Base-by-base conservation (phyloP, 2,888 invertebrate species). In the Chromoteleia sp. region DNA sequence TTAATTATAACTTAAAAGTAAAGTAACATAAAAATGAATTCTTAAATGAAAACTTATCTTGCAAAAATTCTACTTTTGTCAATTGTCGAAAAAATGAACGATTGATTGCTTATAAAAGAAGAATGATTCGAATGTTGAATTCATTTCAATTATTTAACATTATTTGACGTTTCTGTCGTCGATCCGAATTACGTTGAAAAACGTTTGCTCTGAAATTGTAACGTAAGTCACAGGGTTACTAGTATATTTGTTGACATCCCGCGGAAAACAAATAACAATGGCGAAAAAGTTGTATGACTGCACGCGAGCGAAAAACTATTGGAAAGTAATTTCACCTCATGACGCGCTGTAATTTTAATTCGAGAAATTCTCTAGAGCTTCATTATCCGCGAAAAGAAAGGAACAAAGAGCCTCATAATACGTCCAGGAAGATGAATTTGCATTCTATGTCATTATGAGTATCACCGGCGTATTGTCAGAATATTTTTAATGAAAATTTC, bases 351-450 rank as follows among this genome's bases (percentile, higher is more conserved):
- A 65, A 74, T 74, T 65, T 65, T 74, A 65, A 74, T 74, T 74
- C 56, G 56, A 56, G 65, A 74, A 65, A 74, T 74, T 54, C 56
- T 56, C 74, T 25, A 19, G 65, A 63, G 74, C 56, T 74, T 74
- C 74, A 74, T 74, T 74, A 74, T 65, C 56, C 14, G 45, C 45
- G 36, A 30, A 39, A 56, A 74, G 45, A 63, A 63, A 74, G 74
- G 74, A 74, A 74, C 74, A 74, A 74, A 74, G 74, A 15, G 63
- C 73, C 43, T 54, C 73, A 74, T 56, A 74, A 74, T 74, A 56
- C 63, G 54, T 56, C 15, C 73, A 25, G 54, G 54, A 54, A 54
- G 63, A 73, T 73, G 73, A 63, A 73, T 73, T 73, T 73, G 61
- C 61, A 73, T 73, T 73, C 54, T 43, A 43, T 25, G 45, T 63